Evolutionary conservation across 2,113 vertebrate species (phyloP), one percentile per base, ranked within the genome.

Genomic region (Aix galericulata): DNA sequence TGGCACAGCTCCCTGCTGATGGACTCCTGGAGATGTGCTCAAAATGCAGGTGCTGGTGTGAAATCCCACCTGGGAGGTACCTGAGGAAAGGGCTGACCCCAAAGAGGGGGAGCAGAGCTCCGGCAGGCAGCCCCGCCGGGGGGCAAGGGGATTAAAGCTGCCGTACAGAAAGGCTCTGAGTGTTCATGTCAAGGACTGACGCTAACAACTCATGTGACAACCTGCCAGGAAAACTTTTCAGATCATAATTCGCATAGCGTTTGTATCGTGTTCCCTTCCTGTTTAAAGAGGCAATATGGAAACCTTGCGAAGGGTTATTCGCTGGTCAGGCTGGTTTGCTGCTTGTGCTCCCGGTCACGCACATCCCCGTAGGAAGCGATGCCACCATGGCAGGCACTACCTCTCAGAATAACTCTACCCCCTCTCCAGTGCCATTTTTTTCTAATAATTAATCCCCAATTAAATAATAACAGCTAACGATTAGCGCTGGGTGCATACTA

Each of bases 201-300:
- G 87, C 84, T 94, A 83, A 90, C 74, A 89, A 67, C 63, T 78
- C 64, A 36, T 84, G 86, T 83, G 88, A 95, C 72, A 83, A 87
- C 32, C 63, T 94, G 85, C 89, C 91, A 97, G 82, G 75, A 92
- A 94, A 94, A 75, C 55, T 92, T 91, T 91, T 87, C 88, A 76
- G 94, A 93, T 95, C 94, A 92, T 96, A 97, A 95, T 92, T 96
- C 86, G 13, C 88, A 84, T 79, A 93, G 58, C 32, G 0, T 86
- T 31, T 71, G 75, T 78, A 85, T 95, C 69, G 36, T 89, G 64
- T 88, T 92, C 90, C 94, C 77, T 95, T 94, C 93, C 90, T 92
- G 74, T 90, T 96, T 83, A 88, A 95, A 95, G 88, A 96, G 69
- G 62, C 56, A 82, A 44, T 84, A 86, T 86, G 73, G 90, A 90